A percentile compares a stretch with the other conserved stretches of the same genome.
Evolutionary conservation across 53 echinoderm and acorn worm species (phyloP).

Genomic region (Antedon mediterranea): DNA sequence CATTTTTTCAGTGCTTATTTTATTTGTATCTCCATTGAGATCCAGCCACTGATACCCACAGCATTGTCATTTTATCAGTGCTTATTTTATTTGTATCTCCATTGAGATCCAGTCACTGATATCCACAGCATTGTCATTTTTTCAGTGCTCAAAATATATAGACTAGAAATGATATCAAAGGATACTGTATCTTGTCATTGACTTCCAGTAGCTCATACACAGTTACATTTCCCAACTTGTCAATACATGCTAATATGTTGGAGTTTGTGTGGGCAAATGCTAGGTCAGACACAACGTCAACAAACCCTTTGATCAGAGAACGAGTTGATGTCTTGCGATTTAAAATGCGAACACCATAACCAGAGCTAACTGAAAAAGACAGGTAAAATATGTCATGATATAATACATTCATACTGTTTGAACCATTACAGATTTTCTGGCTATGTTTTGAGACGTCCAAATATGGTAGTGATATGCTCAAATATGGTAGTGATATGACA

Average conservation of each 20-base stretch:
- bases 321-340: conserved; percentile 62
- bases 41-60: background rate
- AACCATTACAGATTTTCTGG: no score
- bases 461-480: no score
- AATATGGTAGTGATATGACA: no score
- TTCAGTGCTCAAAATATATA: no score
- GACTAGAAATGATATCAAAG: conserved; percentile 13
- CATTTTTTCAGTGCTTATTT: no score
- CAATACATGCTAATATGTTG: conserved; percentile 78
- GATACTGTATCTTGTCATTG: conserved; percentile 70
- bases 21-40: no score
- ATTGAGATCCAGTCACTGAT: no score
- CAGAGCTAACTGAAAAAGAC: conserved; percentile 47
- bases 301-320: conserved; percentile 77
- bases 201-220: conserved; percentile 55
- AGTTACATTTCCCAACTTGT: conserved; percentile 56
- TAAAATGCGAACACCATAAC: conserved; percentile 76
- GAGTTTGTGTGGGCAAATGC: conserved; percentile 83
- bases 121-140: background rate
- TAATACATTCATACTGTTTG: no score
- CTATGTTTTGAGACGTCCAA: no score
- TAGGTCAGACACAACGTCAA: conserved; percentile 51
- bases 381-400: no score
- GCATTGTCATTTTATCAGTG: no score
- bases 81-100: no score